Conservation (phyloP, 2,113 vertebrate genomes). For the Neomonachus schauinslandi region DNA sequence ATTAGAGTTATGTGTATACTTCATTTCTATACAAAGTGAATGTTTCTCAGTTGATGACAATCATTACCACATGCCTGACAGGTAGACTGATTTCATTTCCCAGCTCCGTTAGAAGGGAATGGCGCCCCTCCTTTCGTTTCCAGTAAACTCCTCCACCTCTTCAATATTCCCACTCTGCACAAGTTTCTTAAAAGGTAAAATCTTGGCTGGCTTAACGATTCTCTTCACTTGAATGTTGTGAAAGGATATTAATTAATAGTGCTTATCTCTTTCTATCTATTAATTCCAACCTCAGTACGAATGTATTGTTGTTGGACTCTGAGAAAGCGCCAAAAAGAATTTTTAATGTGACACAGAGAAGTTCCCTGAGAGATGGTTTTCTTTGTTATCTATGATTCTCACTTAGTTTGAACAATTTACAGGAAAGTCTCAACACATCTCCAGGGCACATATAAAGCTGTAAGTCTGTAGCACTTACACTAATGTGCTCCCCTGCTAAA, state of each 20-base stretch:
- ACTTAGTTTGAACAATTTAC: slow-evolving; percentile 57
- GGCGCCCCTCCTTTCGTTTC: slow-evolving; percentile 6
- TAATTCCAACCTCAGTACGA: slow-evolving; percentile 35
- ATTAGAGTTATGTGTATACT: slow-evolving; percentile 3
- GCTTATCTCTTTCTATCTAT: slow-evolving; percentile 48
- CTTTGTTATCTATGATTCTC: slow-evolving; percentile 54
- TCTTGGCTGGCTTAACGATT: background rate
- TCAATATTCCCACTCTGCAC: slow-evolving; percentile 12
- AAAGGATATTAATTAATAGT: slow-evolving; percentile 58
- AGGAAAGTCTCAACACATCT: slow-evolving; percentile 10
- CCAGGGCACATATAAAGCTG: slow-evolving; percentile 32
- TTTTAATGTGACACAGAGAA: slow-evolving; percentile 37
- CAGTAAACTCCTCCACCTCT: background rate
- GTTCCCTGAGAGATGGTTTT: background rate
- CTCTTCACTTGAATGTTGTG: background rate
- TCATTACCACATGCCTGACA: background rate
- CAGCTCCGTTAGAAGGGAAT: slow-evolving; percentile 20
- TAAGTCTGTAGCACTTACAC: slow-evolving; percentile 35
- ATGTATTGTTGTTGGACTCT: background rate
- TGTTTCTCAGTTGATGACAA: slow-evolving; percentile 19
- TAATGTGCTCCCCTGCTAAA: slow-evolving; percentile 41
- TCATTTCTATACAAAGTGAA: slow-evolving; percentile 12
- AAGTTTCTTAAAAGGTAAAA: slow-evolving; percentile 46
- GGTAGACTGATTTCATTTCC: slow-evolving; percentile 4
- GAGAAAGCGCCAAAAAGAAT: slow-evolving; percentile 38